Base-by-base conservation (phyloP, 2,797 vertebrate species). In the Peromyscus melanophrys region DNA sequence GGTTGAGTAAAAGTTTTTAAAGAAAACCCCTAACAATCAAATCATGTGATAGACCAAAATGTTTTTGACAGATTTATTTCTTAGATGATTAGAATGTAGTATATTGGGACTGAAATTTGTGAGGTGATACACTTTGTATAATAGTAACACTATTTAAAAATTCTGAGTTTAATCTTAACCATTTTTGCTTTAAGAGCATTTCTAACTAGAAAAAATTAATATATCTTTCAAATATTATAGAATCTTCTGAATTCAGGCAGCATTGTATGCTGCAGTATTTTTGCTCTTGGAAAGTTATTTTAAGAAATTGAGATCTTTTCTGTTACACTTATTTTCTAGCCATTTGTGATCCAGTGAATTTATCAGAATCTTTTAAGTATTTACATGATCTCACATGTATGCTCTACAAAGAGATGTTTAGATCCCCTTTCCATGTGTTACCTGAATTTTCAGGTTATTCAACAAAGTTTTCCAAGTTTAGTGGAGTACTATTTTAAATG, bases 301-400 rank as follows among this genome's bases (percentile, higher is more conserved):
- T 98, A 94, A 94, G 93, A 94, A 98, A 95, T 88, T 61, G 17
- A 71, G 78, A 73, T 4, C 6, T 92, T 92, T 87, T n/a, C 29
- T 73, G 14, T 97, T 19, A 34, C 97, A 49, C 46, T 94, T 94
- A 83, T 98, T 94, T 98, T 16, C 80, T 25, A 88, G 65, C 77
- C 92, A 25, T 87, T 43, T 83, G 21, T 81, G 19, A 96, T 98
- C 95, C 83, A 97, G 97, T 97, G 94, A 98, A 86, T 97, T 98
- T 97, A 98, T 98, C 92, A 98, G 96, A 96, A 98, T 83, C 81
- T 40, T 63, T 82, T 83, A 98, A 97, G 96, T 97, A 97, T 29
- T 59, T 75, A 57, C 12, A 13, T 43, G 59, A 65, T 52, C 37
- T 89, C 21, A 77, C 9, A 7, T 81, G 55, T 23, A 14, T 19